Percentiles rank a stretch among this genome's conserved stretches.
Evolutionary conservation across 2,888 invertebrate genomes (phyloP).

Genomic region (Diarsia rubi): DNA sequence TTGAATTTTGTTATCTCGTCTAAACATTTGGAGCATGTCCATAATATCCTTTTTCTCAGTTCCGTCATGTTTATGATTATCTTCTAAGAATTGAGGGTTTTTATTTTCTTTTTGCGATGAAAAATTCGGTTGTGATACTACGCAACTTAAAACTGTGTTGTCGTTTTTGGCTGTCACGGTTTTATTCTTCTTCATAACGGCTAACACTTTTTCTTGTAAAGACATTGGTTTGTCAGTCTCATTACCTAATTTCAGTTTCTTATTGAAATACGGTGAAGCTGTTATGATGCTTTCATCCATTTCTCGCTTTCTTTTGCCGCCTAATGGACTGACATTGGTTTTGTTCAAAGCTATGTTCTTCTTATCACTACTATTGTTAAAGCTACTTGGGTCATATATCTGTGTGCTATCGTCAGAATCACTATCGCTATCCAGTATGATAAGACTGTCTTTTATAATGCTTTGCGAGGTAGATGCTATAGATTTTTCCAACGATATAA

Average conservation of each 20-base stretch:
- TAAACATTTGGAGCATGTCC: conserved; percentile 79
- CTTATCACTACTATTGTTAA: conserved; percentile 12
- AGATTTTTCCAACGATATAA: conserved; percentile 41
- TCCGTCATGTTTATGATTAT: conserved; percentile 61
- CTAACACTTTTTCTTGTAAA: conserved; percentile 81
- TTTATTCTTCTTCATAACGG: conserved; percentile 77
- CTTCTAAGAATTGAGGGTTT: conserved; percentile 66
- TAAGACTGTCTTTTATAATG: conserved; percentile 74
- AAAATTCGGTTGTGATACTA: conserved; percentile 69
- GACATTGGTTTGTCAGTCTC: conserved; percentile 69
- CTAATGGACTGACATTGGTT: conserved; percentile 52
- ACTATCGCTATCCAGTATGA: conserved; percentile 84
- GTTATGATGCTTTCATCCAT: conserved; percentile 69
- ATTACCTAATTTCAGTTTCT: conserved; percentile 78
- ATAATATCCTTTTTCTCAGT: conserved; percentile 65
- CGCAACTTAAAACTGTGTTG: conserved; percentile 71
- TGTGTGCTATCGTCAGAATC: conserved; percentile 79
- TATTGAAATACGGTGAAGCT: conserved; percentile 84
- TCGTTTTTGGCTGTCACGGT: conserved; percentile 66
- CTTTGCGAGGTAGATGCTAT: conserved; percentile 49
- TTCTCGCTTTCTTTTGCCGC: conserved; percentile 78
- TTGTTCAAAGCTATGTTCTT: conserved; percentile 43
- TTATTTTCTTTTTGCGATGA: conserved; percentile 81
- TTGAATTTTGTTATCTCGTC: conserved; percentile 73
- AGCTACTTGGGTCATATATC: conserved; percentile 70